A percentile compares a stretch with the other conserved stretches of the same genome.
These are phyloP conservation scores for Trachops cirrhosus DNA, from an alignment of 2,797 vertebrate genomes.

Conservation along the genomic window DNA sequence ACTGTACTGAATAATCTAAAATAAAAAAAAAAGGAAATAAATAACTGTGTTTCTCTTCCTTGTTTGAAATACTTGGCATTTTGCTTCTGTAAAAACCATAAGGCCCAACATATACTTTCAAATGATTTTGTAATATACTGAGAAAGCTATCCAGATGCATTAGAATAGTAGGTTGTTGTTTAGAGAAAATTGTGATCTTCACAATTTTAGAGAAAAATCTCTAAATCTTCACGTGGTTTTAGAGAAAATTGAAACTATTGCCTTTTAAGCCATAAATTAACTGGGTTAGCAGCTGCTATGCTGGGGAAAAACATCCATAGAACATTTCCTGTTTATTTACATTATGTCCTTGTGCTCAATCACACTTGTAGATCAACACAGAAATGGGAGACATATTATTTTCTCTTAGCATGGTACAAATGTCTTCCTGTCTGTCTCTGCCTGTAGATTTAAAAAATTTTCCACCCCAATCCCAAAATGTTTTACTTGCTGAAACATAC, in stretches of 20 bases:
- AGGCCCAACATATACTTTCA: slow-evolving; percentile 16
- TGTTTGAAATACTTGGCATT: slow-evolving; percentile 49
- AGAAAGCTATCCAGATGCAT: not conserved
- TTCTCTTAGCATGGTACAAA: not conserved
- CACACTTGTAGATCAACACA: not conserved
- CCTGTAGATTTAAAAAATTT: not conserved
- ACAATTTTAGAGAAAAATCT: too few relatives aligned
- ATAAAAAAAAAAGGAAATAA: too few relatives aligned
- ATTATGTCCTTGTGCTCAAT: not conserved
- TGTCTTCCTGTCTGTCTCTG: not conserved
- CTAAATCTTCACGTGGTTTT: too few relatives aligned
- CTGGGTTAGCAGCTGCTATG: not conserved
- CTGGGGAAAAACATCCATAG: not conserved
- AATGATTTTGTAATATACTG: slow-evolving; percentile 44
- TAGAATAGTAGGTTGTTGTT: not conserved
- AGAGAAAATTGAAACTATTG: not conserved
- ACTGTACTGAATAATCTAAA: too few relatives aligned
- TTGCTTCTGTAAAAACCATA: slow-evolving; percentile 40
- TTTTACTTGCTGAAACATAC: not conserved
- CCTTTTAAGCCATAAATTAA: not conserved
- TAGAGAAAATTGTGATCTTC: not conserved
- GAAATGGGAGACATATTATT: not conserved
- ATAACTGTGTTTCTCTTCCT: slow-evolving; percentile 54
- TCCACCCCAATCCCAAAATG: not conserved
- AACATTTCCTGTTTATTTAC: not conserved